Evolutionary conservation across 1,140 invertebrate genomes (phyloP), one percentile per base, ranked within the genome.

Genomic region (Drosophila nannoptera): DNA sequence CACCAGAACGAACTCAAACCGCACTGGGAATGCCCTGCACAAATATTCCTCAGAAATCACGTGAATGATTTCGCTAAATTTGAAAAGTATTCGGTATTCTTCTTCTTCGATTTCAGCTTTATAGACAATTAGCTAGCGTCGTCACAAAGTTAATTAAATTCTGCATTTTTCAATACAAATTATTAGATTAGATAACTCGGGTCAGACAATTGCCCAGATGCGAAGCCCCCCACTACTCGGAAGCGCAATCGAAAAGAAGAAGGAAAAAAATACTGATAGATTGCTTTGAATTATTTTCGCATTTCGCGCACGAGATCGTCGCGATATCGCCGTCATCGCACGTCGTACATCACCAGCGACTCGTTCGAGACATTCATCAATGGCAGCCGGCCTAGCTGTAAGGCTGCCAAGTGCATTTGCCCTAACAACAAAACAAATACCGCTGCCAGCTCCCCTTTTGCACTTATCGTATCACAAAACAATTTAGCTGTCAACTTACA

Each of bases 401-500:
- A 40, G 36, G 50, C 40, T 75, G 82, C 74, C 77, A 81, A 60
- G 50, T 69, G 40, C 52, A 45, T 33, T 7, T 33, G 12, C 42
- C 55, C 14, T 22, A 22, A 22, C 22, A 22, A 22, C 22, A 22
- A 22, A 22, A 22, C 22, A 22, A 22, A 1, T 3, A 22, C 22
- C 22, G 22, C 22, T 2, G 22, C 22, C 22, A 22, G 22, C 22
- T 22, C 31, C 5, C 31, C 32, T 11, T 11, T 22, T 4, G 7
- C 22, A 29, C 11, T 4, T 32, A 5, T n/a, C 4, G 22, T 31
- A 11, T 1, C 11, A 2, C n/a, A 16, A 16, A 4, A 4, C 4
- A 7, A 40, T 14, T n/a, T 49, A 54, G 9, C 14, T 54, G 38
- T 88, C 90, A 91, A 95, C 95, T 93, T 93, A 90, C 77, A 98